These are phyloP conservation scores for Chironex yamaguchii DNA, from an alignment of 30 jellyfish, hydroid and myxozoan genomes.

Conservation along the genomic window DNA sequence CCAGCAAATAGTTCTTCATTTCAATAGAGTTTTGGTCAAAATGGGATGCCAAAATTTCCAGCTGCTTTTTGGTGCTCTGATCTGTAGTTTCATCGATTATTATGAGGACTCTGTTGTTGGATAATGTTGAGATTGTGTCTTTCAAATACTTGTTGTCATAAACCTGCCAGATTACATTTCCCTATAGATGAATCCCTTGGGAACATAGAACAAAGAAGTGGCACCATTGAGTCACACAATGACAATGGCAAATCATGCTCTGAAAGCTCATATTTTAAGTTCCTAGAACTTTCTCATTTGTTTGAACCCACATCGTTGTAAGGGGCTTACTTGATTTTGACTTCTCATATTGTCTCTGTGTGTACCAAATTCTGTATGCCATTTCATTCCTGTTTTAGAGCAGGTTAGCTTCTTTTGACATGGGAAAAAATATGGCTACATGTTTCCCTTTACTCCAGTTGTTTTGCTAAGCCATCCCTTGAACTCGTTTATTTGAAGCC, in stretches of 20 bases:
- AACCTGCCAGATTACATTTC: constrained; percentile 41
- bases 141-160: neutral
- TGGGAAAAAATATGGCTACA: neutral
- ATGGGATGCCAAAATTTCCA: constrained; percentile 27
- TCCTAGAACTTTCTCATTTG: neutral
- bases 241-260: constrained; percentile 36
- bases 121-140: neutral
- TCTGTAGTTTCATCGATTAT: constrained; percentile 63
- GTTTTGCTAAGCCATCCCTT: neutral
- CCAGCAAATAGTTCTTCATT: constrained; percentile 15
- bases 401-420: constrained; percentile 1
- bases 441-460: neutral
- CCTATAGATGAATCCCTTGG: constrained; percentile 1
- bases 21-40: constrained; percentile 17
- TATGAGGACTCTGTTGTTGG: constrained; percentile 2
- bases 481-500: neutral
- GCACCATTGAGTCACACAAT: constrained; percentile 5
- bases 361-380: neutral
- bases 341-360: constrained; percentile 8
- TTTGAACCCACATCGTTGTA: neutral
- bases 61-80: constrained; percentile 25
- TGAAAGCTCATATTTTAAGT: constrained; percentile 5
- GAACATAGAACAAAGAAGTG: neutral
- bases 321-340: neutral
- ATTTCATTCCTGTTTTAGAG: constrained; percentile 4